Conservation (phyloP, 2,888 invertebrate genomes). For the Rutpela maculata region DNA sequence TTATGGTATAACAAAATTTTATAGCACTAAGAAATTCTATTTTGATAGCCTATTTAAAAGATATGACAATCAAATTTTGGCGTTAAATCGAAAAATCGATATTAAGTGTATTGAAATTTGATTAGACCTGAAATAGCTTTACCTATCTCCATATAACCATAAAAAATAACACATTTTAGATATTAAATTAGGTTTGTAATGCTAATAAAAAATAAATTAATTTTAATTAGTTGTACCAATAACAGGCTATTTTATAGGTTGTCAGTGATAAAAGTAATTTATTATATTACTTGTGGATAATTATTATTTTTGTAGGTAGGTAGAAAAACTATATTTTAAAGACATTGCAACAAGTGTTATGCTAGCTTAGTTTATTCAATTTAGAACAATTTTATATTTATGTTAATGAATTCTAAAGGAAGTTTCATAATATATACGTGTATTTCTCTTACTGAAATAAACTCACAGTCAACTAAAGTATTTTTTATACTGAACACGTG, state of each 20-base stretch:
- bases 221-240: neutral
- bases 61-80: neutral
- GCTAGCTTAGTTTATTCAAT: neutral
- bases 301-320: neutral
- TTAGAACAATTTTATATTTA: neutral
- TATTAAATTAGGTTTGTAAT: neutral
- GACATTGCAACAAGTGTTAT: neutral
- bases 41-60: neutral
- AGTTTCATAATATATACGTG: conserved; percentile 3
- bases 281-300: neutral
- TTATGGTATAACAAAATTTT: conserved; percentile 3
- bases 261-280: neutral
- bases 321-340: neutral
- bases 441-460: conserved; percentile 10
- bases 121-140: neutral
- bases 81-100: neutral
- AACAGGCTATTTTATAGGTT: neutral
- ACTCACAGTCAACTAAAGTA: neutral
- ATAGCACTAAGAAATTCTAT: neutral
- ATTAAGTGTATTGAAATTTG: neutral
- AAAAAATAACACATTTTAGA: neutral
- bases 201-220: neutral
- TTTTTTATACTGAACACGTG: conserved; percentile 1
- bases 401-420: conserved; percentile 11
- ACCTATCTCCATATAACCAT: neutral